Percentiles rank a stretch among this genome's conserved stretches.
phyloP scores from a whole-genome alignment of 2,113 vertebrate genomes.

The Pelvicachromis taeniatus region DNA sequence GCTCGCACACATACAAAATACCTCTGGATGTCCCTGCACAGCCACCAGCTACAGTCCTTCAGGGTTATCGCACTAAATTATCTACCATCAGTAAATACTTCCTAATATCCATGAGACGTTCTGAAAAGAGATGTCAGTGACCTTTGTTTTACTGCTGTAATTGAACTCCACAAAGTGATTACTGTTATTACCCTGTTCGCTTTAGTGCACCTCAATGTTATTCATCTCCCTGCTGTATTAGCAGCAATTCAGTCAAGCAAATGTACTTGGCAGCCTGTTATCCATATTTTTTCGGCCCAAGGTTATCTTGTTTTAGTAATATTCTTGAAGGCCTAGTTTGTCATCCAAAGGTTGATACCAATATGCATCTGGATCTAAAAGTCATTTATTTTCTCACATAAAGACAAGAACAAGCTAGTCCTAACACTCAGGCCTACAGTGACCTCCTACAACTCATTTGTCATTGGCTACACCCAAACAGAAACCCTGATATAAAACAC shows the following conservation, averaged over 20 bases:
- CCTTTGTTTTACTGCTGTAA: constrained; percentile 52
- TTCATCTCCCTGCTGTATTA: constrained; percentile 3
- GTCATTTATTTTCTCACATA: background rate
- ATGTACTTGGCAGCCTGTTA: background rate
- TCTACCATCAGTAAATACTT: constrained; percentile 38
- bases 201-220: background rate
- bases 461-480: background rate
- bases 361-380: background rate
- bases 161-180: constrained; percentile 30
- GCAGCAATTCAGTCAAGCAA: background rate
- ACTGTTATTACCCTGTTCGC: constrained; percentile 30
- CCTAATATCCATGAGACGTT: constrained; percentile 37
- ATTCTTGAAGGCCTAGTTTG: background rate
- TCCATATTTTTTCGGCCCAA: background rate
- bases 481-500: background rate
- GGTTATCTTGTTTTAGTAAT: background rate
- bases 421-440: background rate
- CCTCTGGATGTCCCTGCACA: constrained; percentile 52
- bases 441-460: background rate
- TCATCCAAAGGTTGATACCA: background rate
- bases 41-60: constrained; percentile 24
- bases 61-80: constrained; percentile 47
- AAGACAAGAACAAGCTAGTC: background rate
- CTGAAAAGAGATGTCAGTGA: constrained; percentile 22
- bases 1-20: constrained; percentile 63